These are phyloP conservation scores for Halocynthia roretzi DNA, from an alignment of 23 tunicate species.

Conservation along the genomic window DNA sequence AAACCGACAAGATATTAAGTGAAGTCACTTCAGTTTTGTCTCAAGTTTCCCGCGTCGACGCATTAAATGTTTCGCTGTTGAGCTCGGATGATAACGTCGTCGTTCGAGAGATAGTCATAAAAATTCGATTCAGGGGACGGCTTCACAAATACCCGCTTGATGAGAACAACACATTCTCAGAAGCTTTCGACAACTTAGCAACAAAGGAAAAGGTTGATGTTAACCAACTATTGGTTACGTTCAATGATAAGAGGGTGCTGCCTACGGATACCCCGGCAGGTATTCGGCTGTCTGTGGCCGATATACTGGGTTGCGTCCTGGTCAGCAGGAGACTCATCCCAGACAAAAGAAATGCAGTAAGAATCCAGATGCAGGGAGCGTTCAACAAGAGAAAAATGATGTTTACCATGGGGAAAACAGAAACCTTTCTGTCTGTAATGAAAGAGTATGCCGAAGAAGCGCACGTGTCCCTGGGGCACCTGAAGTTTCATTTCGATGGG, in stretches of 20 bases:
- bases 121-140: slow-evolving; percentile 2
- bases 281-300: slow-evolving; percentile 9
- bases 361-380: slow-evolving; percentile 25
- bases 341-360: slow-evolving; percentile 8
- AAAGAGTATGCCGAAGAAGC: slow-evolving; percentile 14
- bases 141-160: slow-evolving; percentile 8
- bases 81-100: not conserved
- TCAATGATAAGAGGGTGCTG: slow-evolving; percentile 10
- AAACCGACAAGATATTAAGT: slow-evolving; percentile 10
- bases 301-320: slow-evolving; percentile 18
- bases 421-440: slow-evolving; percentile 7
- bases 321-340: slow-evolving; percentile 11
- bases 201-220: slow-evolving; percentile 14
- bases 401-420: slow-evolving; percentile 21
- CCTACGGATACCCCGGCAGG: slow-evolving; percentile 17
- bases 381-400: slow-evolving; percentile 12
- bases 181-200: slow-evolving; percentile 14
- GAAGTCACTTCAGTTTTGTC: slow-evolving; percentile 18
- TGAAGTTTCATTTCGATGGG: slow-evolving; percentile 15
- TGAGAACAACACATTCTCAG: slow-evolving; percentile 4
- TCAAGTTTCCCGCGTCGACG: slow-evolving; percentile 15
- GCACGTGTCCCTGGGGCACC: not conserved
- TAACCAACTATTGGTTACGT: slow-evolving; percentile 2
- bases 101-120: slow-evolving; percentile 11
- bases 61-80: not conserved